Evolutionary conservation across 2,113 vertebrate genomes (phyloP), one percentile per base, ranked within the genome.

Genomic region (Cynoglossus semilaevis): DNA sequence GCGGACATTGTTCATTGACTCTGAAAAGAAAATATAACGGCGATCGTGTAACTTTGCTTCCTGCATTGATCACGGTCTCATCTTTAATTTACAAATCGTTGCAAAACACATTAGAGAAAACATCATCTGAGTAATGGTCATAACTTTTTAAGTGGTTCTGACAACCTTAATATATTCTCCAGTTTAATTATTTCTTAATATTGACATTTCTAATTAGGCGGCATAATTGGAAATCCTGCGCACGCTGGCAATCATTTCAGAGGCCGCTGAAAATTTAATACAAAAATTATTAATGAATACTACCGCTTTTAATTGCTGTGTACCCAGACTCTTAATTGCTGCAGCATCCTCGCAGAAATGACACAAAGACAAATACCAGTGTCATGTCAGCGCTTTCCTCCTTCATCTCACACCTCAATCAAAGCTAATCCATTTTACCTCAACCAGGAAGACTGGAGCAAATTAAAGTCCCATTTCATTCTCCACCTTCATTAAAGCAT

Each of bases 201-300:
- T 90, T 90, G 89, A 89, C 90, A 87, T 89, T 89, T 91, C 88
- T 90, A 91, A 91, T 91, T 89, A 90, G 88, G 84, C 77, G 35
- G 69, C 78, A 71, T 91, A 91, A 91, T 91, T 90, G 89, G 84
- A 87, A 88, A 80, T 84, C 81, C 79, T 75, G 85, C 77, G 82
- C 66, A 79, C 87, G 71, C 76, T 71, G 77, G 85, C 85, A 88
- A 89, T 87, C 84, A 87, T 85, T 88, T 80, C 76, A 67, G 68
- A 55, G 63, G 62, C 74, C 74, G 56, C 83, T 87, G 87, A 88
- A 88, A 88, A 91, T 90, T 90, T 86, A 72, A 88, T 89, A 87
- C 63, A 51, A 85, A 88, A 90, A 87, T 90, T 88, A 89, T 91
- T 91, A 91, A 91, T 91, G 89, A 91, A 89, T 81, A 79, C 82